These are phyloP conservation scores for Actinostola sp. DNA, from an alignment of 92 coral and sea anemone genomes.

Conservation along the genomic window DNA sequence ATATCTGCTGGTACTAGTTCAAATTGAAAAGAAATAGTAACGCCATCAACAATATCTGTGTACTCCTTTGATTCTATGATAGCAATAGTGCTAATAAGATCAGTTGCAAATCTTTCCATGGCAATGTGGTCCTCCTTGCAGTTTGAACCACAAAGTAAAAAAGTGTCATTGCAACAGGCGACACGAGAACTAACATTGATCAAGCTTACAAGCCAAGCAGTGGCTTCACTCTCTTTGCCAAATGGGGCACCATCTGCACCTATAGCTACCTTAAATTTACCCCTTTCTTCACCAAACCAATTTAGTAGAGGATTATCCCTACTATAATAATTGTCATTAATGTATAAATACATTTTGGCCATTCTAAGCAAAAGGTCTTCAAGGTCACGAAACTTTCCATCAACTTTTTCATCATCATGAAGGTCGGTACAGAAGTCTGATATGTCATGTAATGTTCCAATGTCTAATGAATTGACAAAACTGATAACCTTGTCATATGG, in stretches of 20 bases:
- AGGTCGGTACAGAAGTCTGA: constrained; percentile 42
- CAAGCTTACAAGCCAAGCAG: constrained; percentile 27
- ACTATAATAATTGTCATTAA: constrained; percentile 5
- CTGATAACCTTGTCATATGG: constrained; percentile 33
- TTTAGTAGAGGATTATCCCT: background rate
- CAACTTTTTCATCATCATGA: constrained; percentile 39
- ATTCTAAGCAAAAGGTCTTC: constrained; percentile 44
- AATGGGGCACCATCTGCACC: constrained; percentile 36
- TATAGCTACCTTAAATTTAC: constrained; percentile 15
- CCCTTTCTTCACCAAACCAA: constrained; percentile 18
- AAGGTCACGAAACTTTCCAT: constrained; percentile 56
- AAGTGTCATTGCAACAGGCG: constrained; percentile 19
- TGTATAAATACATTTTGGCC: constrained; percentile 50
- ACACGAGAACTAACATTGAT: background rate
- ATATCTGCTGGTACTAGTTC: constrained; percentile 54
- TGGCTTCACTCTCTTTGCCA: constrained; percentile 20
- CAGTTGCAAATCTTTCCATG: background rate
- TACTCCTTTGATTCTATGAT: background rate
- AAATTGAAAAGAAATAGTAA: constrained; percentile 21
- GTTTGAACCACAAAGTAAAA: constrained; percentile 27
- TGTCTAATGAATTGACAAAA: constrained; percentile 21
- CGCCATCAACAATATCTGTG: background rate
- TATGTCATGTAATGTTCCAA: constrained; percentile 30
- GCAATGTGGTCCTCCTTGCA: constrained; percentile 26
- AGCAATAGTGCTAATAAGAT: background rate